Conservation (phyloP, 2,113 vertebrate genomes). For the Myotis yumanensis region DNA sequence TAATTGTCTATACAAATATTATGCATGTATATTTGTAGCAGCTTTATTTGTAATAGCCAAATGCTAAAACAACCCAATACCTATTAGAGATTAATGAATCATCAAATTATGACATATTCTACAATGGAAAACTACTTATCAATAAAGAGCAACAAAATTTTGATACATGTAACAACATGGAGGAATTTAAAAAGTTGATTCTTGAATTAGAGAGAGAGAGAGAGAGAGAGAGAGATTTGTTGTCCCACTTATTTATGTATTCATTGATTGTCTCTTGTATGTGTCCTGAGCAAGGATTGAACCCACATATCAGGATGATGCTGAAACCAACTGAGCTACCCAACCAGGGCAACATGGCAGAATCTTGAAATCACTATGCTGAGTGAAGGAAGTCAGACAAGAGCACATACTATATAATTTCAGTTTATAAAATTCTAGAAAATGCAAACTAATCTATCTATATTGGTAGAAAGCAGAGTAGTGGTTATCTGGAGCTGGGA, state of each 20-base stretch:
- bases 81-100: not conserved
- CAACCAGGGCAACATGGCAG: not conserved
- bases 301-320: no score
- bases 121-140: not conserved
- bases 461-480: not conserved
- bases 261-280: no score
- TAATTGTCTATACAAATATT: not conserved
- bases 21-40: not conserved
- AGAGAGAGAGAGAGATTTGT: no score
- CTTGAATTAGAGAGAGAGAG: no score
- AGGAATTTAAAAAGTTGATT: no score
- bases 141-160: not conserved
- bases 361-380: not conserved
- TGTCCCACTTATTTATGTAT: no score
- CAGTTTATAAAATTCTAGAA: constrained; percentile 17
- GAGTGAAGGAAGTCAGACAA: not conserved
- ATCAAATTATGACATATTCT: not conserved
- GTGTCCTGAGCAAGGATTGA: no score
- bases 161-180: not conserved
- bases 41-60: not conserved
- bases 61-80: not conserved
- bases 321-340: no score
- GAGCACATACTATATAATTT: not conserved
- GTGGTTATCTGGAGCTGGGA: not conserved
- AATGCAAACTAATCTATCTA: not conserved